Evolutionary conservation across 2,888 invertebrate species (phyloP), one percentile per base, ranked within the genome.

Genomic region (Dimorphilus gyrociliatus): DNA sequence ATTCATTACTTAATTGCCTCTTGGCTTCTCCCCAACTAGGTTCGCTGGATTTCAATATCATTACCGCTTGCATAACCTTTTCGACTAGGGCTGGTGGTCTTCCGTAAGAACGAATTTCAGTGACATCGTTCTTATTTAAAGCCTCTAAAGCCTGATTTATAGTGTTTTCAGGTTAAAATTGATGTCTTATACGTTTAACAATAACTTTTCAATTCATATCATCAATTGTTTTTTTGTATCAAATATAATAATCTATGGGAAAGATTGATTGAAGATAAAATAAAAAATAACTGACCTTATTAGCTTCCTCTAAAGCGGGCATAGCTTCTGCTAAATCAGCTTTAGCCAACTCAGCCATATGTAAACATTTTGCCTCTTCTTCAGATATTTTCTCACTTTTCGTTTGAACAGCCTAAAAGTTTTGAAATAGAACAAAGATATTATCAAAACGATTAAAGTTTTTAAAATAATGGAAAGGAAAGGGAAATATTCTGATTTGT

Each of bases 231-330:
- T n/a, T n/a, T n/a, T n/a, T n/a, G n/a, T n/a, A n/a, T n/a, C n/a
- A n/a, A n/a, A n/a, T n/a, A n/a, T n/a, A n/a, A n/a, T n/a, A n/a
- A n/a, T n/a, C n/a, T n/a, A n/a, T n/a, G n/a, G n/a, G n/a, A 12
- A 19, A 17, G 8, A 19, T 8, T n/a, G 21, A 29, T 6, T 23
- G 29, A 30, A n/a, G 15, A 10, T n/a, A 14, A 16, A 25, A 23
- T 25, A 12, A 21, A 36, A 34, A 23, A 36, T 4, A 14, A 31
- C 27, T 38, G 34, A 70, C 71, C 59, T 56, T 61, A 51, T 80
- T 72, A 16, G 85, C 85, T 47, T 80, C 82, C 21, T 82, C 75
- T 1, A 86, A 63, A 10, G 82, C 81, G 0, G 85, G 86, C 72
- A 86, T 74, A 2, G 81, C 85, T 41, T 76, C 73, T 35, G 77